Evolutionary conservation across 2,888 invertebrate species (phyloP).

Genomic region (Cheilosia soror): DNA sequence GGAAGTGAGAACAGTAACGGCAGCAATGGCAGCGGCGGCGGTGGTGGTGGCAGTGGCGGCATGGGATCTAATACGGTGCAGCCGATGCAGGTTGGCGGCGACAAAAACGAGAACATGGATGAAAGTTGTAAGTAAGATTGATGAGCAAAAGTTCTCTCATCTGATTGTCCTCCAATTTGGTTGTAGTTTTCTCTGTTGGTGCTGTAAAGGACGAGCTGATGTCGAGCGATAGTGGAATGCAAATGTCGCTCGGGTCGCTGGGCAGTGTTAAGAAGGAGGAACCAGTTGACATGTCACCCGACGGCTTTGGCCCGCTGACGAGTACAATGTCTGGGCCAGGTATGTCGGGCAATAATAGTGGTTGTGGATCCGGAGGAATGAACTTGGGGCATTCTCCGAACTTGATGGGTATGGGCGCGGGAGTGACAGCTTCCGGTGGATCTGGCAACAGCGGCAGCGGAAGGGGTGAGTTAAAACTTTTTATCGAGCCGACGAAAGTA

Average conservation of each 20-base stretch:
- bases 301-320: conserved; percentile 80
- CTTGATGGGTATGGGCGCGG: conserved; percentile 50
- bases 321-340: conserved; percentile 54
- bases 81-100: conserved; percentile 65
- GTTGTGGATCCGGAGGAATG: conserved; percentile 52
- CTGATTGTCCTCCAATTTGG: not conserved
- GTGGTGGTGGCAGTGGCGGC: conserved; percentile 32
- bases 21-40: conserved; percentile 55
- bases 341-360: conserved; percentile 40
- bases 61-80: conserved; percentile 57
- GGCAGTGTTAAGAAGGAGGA: conserved; percentile 81
- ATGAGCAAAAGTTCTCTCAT: not conserved
- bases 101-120: conserved; percentile 72
- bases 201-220: conserved; percentile 65
- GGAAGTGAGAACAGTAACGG: conserved; percentile 67
- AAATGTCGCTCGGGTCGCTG: conserved; percentile 78
- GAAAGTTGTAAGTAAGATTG: conserved; percentile 53
- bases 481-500: not conserved
- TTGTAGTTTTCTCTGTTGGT: conserved; percentile 65
- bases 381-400: conserved; percentile 55
- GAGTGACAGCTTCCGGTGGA: conserved; percentile 22
- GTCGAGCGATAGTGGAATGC: conserved; percentile 68
- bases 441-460: conserved; percentile 19
- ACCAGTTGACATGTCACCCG: conserved; percentile 80
- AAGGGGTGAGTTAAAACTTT: conserved; percentile 40